Conservation (phyloP, 2,888 invertebrate species). For the Fragum fragum region DNA sequence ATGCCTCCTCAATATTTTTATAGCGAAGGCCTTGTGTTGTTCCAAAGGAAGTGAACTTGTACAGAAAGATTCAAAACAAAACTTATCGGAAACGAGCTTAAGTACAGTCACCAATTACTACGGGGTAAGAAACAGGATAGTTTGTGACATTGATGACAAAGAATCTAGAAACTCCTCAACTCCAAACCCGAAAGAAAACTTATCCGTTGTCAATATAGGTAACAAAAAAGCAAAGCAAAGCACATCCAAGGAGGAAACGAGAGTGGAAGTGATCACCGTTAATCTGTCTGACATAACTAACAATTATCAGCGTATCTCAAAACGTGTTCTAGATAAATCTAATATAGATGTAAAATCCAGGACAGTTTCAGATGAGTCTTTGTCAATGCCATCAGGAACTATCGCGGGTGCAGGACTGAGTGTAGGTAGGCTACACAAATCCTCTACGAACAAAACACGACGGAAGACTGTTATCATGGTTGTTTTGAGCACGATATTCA, state of each 20-base stretch:
- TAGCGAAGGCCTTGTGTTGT: constrained; percentile 37
- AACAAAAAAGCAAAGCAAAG: too few relatives aligned
- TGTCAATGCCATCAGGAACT: background rate
- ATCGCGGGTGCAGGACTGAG: background rate
- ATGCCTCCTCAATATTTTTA: constrained; percentile 30
- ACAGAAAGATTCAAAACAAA: background rate
- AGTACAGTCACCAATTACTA: background rate
- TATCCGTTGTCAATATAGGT: too few relatives aligned
- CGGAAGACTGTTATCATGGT: constrained; percentile 63
- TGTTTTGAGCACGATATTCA: constrained; percentile 48
- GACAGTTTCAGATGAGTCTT: background rate
- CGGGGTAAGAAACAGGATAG: too few relatives aligned
- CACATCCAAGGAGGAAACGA: too few relatives aligned
- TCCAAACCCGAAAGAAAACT: too few relatives aligned
- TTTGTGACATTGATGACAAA: too few relatives aligned
- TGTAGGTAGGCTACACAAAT: background rate
- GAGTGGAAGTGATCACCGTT: too few relatives aligned
- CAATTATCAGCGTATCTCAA: too few relatives aligned
- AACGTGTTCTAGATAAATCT: too few relatives aligned
- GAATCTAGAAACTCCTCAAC: too few relatives aligned
- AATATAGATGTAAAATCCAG: too few relatives aligned
- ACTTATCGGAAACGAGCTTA: background rate
- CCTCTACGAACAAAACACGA: constrained; percentile 11
- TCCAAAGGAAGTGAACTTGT: background rate
- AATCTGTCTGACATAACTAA: too few relatives aligned